Conservation (phyloP, 64 coral and sea anemone genomes). For the Actinia equina region DNA sequence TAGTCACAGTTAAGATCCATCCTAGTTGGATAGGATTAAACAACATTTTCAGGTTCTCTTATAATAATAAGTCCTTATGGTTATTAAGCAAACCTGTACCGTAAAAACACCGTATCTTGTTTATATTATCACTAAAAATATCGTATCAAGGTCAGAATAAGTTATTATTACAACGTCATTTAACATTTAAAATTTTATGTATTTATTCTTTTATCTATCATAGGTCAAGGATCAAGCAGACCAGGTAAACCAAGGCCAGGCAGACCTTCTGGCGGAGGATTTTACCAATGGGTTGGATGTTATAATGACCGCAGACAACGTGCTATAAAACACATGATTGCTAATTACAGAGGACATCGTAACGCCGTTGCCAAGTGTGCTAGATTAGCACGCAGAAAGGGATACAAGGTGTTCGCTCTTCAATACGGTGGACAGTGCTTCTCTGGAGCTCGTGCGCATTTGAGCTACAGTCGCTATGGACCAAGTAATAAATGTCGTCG, state of each 20-base stretch:
- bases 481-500: conserved; percentile 32
- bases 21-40: no score
- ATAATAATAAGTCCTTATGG: no score
- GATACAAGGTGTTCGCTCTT: conserved; percentile 45
- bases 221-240: background rate
- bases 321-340: conserved; percentile 20
- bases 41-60: no score
- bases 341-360: conserved; percentile 32
- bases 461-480: conserved; percentile 48
- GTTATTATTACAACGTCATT: background rate
- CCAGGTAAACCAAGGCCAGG: background rate
- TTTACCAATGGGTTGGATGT: conserved; percentile 25
- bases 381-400: conserved; percentile 22
- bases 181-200: background rate
- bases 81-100: no score
- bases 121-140: background rate
- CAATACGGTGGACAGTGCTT: conserved; percentile 55
- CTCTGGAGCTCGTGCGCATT: conserved; percentile 36
- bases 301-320: conserved; percentile 39
- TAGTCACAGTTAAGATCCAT: no score
- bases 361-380: conserved; percentile 36
- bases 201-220: background rate
- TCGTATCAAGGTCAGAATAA: no score
- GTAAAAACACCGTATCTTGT: no score
- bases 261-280: background rate